These are phyloP conservation scores for Leucoptera coffeella DNA, from an alignment of 2,888 invertebrate species.

Conservation along the genomic window DNA sequence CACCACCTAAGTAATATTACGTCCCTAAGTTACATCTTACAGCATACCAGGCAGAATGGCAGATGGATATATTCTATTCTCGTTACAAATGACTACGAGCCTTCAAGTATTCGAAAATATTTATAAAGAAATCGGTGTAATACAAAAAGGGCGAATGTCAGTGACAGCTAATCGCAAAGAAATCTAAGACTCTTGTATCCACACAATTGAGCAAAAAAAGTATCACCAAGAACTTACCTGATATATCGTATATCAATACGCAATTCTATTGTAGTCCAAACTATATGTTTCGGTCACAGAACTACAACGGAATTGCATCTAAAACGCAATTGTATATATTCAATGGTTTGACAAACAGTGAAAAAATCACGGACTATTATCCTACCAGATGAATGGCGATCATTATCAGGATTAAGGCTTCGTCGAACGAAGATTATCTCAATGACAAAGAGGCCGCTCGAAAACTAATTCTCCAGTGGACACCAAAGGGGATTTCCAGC, in stretches of 20 bases:
- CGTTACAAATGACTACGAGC: too few relatives aligned
- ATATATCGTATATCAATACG: conserved; percentile 42
- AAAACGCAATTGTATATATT: conserved; percentile 42
- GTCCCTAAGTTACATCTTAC: too few relatives aligned
- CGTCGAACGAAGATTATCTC: conserved; percentile 29
- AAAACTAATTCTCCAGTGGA: conserved; percentile 21
- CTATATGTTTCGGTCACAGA: conserved; percentile 31
- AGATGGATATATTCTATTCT: too few relatives aligned
- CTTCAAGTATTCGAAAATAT: not conserved
- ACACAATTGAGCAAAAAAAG: conserved; percentile 12
- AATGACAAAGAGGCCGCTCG: conserved; percentile 31
- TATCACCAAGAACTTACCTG: conserved; percentile 28
- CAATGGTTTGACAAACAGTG: conserved; percentile 14
- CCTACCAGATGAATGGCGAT: conserved; percentile 43
- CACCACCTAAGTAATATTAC: too few relatives aligned
- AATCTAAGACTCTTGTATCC: conserved; percentile 21
- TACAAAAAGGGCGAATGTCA: not conserved
- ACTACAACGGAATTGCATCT: conserved; percentile 28
- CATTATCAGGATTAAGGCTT: conserved; percentile 26
- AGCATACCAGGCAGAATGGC: too few relatives aligned
- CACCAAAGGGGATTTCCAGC: too few relatives aligned
- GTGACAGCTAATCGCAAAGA: conserved; percentile 18
- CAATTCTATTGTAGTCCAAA: conserved; percentile 33
- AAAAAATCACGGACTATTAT: conserved; percentile 34
- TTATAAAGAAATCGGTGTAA: not conserved